These are phyloP conservation scores for Hyla sarda DNA, from an alignment of 2,113 vertebrate genomes.

Conservation along the genomic window DNA sequence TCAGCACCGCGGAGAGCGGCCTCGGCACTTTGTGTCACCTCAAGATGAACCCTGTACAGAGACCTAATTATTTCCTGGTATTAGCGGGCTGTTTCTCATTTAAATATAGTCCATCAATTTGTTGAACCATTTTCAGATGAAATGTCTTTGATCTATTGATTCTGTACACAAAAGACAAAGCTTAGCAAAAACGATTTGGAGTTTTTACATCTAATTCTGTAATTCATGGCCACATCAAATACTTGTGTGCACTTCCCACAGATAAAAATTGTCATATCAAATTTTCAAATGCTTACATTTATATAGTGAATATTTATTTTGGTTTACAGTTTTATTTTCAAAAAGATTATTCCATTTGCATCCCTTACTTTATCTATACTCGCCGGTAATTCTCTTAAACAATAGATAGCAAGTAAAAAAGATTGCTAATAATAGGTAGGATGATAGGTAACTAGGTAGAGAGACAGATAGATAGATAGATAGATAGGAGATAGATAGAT, in stretches of 20 bases:
- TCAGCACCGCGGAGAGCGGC: constrained; percentile 58
- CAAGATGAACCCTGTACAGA: constrained; percentile 29
- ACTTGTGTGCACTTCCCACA: constrained; percentile 3
- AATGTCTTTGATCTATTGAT: constrained; percentile 46
- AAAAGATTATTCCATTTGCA: not conserved
- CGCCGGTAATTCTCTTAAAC: not conserved
- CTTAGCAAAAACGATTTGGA: constrained; percentile 28
- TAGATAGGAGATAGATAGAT: no score
- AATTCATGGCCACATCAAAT: constrained; percentile 16
- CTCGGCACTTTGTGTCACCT: not conserved
- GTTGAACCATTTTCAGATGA: constrained; percentile 10
- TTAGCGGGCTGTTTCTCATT: constrained; percentile 41
- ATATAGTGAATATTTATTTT: not conserved
- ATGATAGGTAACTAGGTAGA: no score
- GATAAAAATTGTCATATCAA: constrained; percentile 9
- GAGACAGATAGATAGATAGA: not conserved
- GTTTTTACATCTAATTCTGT: constrained; percentile 5
- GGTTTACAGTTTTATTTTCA: not conserved
- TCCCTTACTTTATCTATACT: not conserved
- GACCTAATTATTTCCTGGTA: constrained; percentile 10
- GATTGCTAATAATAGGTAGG: not conserved
- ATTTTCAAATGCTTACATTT: constrained; percentile 18
- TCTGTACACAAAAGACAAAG: constrained; percentile 40
- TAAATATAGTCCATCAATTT: not conserved
- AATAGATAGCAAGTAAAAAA: no score